Conservation (phyloP, 2,113 vertebrate genomes). For the Plestiodon gilberti region DNA sequence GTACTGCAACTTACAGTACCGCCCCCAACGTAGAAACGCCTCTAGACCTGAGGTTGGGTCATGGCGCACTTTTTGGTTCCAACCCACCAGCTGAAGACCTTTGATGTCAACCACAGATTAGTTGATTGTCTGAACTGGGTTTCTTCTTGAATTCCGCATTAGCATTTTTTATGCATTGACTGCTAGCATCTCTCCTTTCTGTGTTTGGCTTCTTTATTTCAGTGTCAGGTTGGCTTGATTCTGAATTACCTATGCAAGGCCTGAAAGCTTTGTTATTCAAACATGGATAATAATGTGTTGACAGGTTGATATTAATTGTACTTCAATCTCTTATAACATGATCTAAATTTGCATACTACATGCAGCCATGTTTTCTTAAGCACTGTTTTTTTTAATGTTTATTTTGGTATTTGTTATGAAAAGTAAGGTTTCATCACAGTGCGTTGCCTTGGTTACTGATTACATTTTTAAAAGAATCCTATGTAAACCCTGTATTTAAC, state of each 20-base stretch:
- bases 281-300: background rate
- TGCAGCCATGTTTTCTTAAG: background rate
- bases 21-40: no score
- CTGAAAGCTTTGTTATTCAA: background rate
- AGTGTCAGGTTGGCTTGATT: background rate
- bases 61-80: no score
- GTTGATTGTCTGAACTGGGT: no score
- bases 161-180: no score
- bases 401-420: slow-evolving; percentile 45
- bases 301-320: no score
- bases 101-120: no score
- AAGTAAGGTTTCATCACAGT: slow-evolving; percentile 42
- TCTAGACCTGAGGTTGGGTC: no score
- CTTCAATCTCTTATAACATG: no score
- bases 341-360: background rate
- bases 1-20: no score
- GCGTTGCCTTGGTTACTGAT: slow-evolving; percentile 62
- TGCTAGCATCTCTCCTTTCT: background rate
- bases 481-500: slow-evolving; percentile 49
- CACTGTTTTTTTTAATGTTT: background rate
- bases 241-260: background rate
- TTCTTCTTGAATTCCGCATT: background rate
- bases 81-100: no score
- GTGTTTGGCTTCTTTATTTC: background rate
- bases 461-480: slow-evolving; percentile 34